Evolutionary conservation across 2,797 vertebrate species (phyloP).

Genomic region (Arremon brunneinucha): DNA sequence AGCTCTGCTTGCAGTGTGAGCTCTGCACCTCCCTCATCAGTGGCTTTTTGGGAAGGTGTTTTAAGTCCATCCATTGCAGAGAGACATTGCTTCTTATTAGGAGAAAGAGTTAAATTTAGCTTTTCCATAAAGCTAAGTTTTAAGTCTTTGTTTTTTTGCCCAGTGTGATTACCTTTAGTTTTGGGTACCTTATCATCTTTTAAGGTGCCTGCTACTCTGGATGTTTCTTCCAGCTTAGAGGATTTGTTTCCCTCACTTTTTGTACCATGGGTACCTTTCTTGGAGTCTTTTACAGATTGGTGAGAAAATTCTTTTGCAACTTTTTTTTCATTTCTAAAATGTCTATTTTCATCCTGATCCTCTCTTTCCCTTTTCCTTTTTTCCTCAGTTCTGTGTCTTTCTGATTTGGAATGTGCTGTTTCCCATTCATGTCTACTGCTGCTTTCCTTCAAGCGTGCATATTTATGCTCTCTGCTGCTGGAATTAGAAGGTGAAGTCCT

Average conservation of each 20-base stretch:
- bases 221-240: background rate
- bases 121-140: constrained; percentile 98
- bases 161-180: background rate
- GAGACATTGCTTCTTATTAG: constrained; percentile 82
- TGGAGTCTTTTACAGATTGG: constrained; percentile 50
- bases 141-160: constrained; percentile 80
- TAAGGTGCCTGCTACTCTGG: background rate
- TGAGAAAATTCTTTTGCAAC: constrained; percentile 33
- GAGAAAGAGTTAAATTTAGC: constrained; percentile 92
- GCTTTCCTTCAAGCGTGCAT: constrained; percentile 46
- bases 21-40: background rate
- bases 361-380: constrained; percentile 75
- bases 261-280: constrained; percentile 7
- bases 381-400: constrained; percentile 74
- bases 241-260: constrained; percentile 46
- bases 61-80: constrained; percentile 14
- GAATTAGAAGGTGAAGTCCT: constrained; percentile 51
- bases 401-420: constrained; percentile 75
- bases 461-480: constrained; percentile 71
- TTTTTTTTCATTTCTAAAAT: constrained; percentile 68
- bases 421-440: constrained; percentile 60
- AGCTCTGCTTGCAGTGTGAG: constrained; percentile 1
- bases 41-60: background rate
- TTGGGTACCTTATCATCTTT: constrained; percentile 29
- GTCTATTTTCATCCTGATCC: constrained; percentile 65